A percentile compares a stretch with the other conserved stretches of the same genome.
Conservation (phyloP, 2,113 vertebrate species). For the Tupaia chinensis region DNA sequence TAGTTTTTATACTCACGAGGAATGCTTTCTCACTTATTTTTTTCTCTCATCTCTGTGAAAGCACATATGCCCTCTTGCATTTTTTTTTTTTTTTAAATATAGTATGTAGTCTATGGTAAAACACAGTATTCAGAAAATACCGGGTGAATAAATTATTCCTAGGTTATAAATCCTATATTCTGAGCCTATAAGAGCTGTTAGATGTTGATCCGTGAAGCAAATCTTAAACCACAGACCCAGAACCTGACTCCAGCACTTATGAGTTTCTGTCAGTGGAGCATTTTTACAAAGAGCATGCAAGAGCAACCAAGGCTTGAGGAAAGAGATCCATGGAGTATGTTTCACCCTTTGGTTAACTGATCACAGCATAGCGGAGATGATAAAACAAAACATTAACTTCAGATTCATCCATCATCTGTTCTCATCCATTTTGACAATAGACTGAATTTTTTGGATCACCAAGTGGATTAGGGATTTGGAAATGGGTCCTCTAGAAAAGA, state of each 20-base stretch:
- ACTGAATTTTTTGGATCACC: neutral
- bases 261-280: neutral
- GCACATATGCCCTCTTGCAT: no score
- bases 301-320: neutral
- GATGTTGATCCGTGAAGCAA: neutral
- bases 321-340: neutral
- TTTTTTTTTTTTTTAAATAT: neutral
- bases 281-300: constrained; percentile 30
- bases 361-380: neutral
- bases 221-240: neutral
- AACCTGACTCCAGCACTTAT: neutral
- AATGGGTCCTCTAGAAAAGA: neutral
- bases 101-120: neutral
- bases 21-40: no score
- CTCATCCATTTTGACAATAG: constrained; percentile 10
- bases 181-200: neutral
- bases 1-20: no score
- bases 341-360: neutral
- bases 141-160: neutral
- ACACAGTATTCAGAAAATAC: neutral
- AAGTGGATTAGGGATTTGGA: neutral
- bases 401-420: neutral
- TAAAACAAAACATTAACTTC: constrained; percentile 1
- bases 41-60: no score
- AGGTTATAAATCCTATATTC: neutral